phyloP scores from a whole-genome alignment of 2,113 vertebrate genomes.

The Alligator sinensis region DNA sequence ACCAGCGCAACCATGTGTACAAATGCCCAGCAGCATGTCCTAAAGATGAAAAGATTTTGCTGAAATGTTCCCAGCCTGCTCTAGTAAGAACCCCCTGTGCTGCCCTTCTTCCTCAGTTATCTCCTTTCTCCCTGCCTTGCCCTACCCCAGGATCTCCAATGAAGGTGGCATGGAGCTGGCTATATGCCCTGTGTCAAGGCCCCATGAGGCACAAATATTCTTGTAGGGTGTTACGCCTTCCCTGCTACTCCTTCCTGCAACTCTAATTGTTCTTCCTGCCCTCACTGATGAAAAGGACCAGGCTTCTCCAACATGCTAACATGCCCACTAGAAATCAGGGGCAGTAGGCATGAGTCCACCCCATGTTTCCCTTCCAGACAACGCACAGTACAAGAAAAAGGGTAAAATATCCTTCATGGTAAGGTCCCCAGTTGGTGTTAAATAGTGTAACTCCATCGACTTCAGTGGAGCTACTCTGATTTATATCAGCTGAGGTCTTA shows the following conservation, averaged over 20 bases:
- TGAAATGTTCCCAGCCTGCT: background rate
- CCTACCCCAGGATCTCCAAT: background rate
- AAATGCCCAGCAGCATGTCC: conserved; percentile 5
- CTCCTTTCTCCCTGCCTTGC: background rate
- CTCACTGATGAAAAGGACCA: background rate
- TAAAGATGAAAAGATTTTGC: conserved; percentile 25
- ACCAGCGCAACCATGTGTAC: no score
- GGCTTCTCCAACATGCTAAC: background rate
- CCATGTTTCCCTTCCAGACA: background rate
- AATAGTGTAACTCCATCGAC: background rate
- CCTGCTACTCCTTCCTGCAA: background rate
- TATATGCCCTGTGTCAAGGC: background rate
- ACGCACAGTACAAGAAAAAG: background rate
- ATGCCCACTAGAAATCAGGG: background rate
- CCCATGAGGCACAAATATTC: background rate
- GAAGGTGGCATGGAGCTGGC: background rate
- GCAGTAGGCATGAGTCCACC: background rate
- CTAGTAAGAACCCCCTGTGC: conserved; percentile 4
- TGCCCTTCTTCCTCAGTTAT: background rate
- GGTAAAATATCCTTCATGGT: background rate
- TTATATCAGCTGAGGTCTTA: background rate
- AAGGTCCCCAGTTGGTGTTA: background rate
- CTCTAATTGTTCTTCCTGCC: background rate
- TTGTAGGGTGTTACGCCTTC: background rate
- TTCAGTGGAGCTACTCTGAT: background rate